Percentiles rank a stretch among this genome's conserved stretches.
These are phyloP conservation scores for Galbula dea DNA, from an alignment of 2,113 vertebrate species.

Conservation along the genomic window DNA sequence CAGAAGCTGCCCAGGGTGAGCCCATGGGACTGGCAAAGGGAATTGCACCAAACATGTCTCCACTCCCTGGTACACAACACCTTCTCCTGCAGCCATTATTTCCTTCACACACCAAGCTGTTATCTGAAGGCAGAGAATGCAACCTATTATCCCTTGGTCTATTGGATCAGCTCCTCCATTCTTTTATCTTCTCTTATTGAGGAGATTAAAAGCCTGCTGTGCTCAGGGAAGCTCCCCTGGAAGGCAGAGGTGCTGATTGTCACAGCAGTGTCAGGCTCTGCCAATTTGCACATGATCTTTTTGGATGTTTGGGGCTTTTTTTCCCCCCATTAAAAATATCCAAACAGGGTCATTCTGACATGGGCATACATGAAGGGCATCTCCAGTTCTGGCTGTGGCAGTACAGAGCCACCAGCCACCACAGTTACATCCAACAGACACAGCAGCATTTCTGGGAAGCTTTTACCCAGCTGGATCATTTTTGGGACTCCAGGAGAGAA, in stretches of 20 bases:
- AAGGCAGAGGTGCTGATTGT: neutral
- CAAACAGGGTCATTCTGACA: neutral
- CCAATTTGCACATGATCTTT: neutral
- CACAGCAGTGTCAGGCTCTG: too few species aligned
- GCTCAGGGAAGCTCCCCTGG: neutral
- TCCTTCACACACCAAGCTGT: neutral
- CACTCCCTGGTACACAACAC: neutral
- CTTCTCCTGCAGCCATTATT: neutral
- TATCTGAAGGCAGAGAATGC: slow-evolving; percentile 20
- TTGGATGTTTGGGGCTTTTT: neutral
- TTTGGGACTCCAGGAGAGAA: neutral
- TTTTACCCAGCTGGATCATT: neutral
- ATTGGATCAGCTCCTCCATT: slow-evolving; percentile 4
- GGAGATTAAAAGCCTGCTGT: neutral
- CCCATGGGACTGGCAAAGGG: accelerated
- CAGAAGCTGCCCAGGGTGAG: neutral
- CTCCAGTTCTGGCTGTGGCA: neutral
- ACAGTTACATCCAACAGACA: accelerated
- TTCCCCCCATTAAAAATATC: neutral
- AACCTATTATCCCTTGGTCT: neutral
- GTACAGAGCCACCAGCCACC: accelerated
- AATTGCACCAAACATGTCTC: neutral
- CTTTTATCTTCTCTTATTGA: slow-evolving; percentile 21
- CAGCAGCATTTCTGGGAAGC: neutral
- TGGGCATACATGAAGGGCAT: accelerated